Conservation (phyloP, 2,797 vertebrate species). For the Hoplostethus mediterraneus region DNA sequence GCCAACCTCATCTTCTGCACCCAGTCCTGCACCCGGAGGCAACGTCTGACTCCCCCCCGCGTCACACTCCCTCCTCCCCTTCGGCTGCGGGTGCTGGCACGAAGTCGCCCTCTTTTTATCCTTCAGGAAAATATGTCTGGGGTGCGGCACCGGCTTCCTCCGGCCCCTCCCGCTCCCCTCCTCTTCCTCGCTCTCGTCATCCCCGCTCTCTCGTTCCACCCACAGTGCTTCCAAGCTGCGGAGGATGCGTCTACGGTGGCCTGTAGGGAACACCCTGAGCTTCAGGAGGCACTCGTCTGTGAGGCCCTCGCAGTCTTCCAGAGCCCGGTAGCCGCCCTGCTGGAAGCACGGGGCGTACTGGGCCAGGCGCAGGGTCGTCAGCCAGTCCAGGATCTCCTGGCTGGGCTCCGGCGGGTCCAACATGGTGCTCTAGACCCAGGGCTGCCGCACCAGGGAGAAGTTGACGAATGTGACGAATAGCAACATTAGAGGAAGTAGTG, state of each 20-base stretch:
- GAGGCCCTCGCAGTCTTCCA: constrained; percentile 86
- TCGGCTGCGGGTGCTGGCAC: constrained; percentile 35
- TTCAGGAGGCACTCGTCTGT: constrained; percentile 86
- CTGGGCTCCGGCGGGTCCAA: constrained; percentile 73
- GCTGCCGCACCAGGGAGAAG: constrained; percentile 37
- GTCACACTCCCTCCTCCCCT: constrained; percentile 14
- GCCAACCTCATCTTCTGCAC: background rate
- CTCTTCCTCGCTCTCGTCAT: constrained; percentile 33
- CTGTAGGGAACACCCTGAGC: constrained; percentile 90
- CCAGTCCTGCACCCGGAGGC: constrained; percentile 60
- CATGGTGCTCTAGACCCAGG: constrained; percentile 76
- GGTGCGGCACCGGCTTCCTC: constrained; percentile 54
- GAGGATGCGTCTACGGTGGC: constrained; percentile 93
- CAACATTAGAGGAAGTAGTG: background rate
- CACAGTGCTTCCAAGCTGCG: constrained; percentile 84
- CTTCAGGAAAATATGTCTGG: constrained; percentile 70
- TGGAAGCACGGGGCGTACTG: constrained; percentile 87
- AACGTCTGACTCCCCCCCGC: constrained; percentile 55
- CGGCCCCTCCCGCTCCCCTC: background rate
- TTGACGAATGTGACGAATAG: background rate
- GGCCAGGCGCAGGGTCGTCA: constrained; percentile 88
- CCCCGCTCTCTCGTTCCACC: constrained; percentile 18
- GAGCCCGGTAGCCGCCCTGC: constrained; percentile 81
- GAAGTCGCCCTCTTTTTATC: constrained; percentile 52
- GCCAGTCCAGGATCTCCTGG: constrained; percentile 86